A percentile compares a stretch with the other conserved stretches of the same genome.
phyloP scores from a whole-genome alignment of 2,113 vertebrate species.

The Aplodontia rufa region DNA sequence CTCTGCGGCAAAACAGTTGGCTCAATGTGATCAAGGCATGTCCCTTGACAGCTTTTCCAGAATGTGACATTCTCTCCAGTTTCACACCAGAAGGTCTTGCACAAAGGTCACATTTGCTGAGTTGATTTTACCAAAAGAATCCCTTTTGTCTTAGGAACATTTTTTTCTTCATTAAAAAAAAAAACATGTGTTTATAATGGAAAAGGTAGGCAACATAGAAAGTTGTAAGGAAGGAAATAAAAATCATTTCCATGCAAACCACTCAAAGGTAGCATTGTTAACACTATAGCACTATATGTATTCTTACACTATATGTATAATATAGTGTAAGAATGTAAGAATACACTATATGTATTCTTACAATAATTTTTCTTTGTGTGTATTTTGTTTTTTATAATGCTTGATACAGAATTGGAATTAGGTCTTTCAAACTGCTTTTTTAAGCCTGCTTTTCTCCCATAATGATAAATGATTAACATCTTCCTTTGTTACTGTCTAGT shows the following conservation, averaged over 20 bases:
- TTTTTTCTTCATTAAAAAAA: slow-evolving; percentile 51
- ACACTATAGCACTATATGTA: neutral
- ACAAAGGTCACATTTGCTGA: slow-evolving; percentile 37
- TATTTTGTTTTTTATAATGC: slow-evolving; percentile 3
- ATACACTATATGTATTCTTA: neutral
- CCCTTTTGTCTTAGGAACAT: neutral
- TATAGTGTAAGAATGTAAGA: too few species aligned
- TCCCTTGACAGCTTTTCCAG: neutral
- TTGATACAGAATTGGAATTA: neutral
- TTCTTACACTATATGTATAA: too few species aligned
- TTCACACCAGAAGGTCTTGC: neutral
- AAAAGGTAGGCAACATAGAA: slow-evolving; percentile 8
- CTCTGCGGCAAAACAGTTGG: neutral
- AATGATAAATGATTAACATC: slow-evolving; percentile 47
- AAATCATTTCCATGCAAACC: neutral
- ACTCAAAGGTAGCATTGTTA: neutral
- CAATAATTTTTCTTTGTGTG: neutral
- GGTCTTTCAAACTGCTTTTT: neutral
- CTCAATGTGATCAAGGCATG: neutral
- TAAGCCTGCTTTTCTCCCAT: neutral
- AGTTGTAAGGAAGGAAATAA: slow-evolving; percentile 23
- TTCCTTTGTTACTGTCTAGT: neutral
- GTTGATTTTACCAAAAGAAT: slow-evolving; percentile 39
- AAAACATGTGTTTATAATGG: neutral
- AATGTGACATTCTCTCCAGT: neutral